Conservation (phyloP, 2,797 vertebrate genomes). For the Oophaga sylvatica region DNA sequence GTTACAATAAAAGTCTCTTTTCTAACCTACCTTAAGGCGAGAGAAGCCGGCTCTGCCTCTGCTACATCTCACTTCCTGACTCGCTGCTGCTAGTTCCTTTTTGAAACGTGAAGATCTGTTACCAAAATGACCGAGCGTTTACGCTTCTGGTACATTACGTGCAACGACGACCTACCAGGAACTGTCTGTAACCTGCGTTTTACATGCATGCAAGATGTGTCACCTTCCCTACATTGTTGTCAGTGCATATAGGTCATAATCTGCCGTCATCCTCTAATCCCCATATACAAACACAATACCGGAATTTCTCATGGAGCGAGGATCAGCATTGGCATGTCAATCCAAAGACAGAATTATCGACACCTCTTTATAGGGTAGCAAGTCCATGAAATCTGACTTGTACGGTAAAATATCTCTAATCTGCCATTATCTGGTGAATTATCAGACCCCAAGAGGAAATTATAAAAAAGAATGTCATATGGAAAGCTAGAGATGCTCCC, state of each 20-base stretch:
- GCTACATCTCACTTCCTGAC: constrained; percentile 50
- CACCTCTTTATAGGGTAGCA: background rate
- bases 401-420: too few relatives aligned
- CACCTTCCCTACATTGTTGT: constrained; percentile 5
- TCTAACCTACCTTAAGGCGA: constrained; percentile 33
- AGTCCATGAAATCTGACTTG: too few relatives aligned
- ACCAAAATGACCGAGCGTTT: constrained; percentile 61
- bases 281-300: background rate
- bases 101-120: constrained; percentile 60
- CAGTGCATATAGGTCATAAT: background rate
- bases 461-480: too few relatives aligned
- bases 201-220: constrained; percentile 33
- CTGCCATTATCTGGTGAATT: too few relatives aligned
- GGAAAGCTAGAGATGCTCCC: too few relatives aligned
- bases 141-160: constrained; percentile 64
- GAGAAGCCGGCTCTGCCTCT: constrained; percentile 8
- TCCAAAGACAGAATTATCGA: background rate
- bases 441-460: too few relatives aligned
- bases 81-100: constrained; percentile 62
- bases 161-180: constrained; percentile 57
- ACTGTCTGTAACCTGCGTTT: constrained; percentile 27
- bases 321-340: background rate
- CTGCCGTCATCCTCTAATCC: constrained; percentile 13
- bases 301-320: background rate
- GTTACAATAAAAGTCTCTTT: background rate